These are phyloP conservation scores for Hydrotaea diabolus DNA, from an alignment of 2,888 invertebrate species.

Conservation along the genomic window DNA sequence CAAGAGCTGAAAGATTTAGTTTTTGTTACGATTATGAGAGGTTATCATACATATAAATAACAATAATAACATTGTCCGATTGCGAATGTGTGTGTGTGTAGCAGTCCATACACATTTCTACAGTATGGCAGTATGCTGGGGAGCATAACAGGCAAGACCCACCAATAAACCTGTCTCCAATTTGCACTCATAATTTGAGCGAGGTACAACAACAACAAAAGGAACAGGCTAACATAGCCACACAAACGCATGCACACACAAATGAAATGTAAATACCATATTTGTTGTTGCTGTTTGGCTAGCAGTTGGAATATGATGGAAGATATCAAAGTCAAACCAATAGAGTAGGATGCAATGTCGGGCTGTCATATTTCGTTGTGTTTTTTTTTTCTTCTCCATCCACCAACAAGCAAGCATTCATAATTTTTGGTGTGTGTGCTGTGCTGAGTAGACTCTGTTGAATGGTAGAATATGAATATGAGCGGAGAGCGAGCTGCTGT, in stretches of 20 bases:
- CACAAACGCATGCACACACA: background rate
- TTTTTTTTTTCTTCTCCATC: background rate
- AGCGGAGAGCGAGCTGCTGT: background rate
- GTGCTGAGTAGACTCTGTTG: background rate
- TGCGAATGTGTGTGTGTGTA: background rate
- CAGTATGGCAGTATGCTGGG: background rate
- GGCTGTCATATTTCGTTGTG: slow-evolving; percentile 36
- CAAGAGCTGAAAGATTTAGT: slow-evolving; percentile 16
- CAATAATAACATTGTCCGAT: background rate
- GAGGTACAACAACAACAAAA: background rate
- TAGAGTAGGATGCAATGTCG: background rate
- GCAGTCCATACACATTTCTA: no score
- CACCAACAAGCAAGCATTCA: slow-evolving; percentile 47
- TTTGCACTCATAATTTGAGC: slow-evolving; percentile 55
- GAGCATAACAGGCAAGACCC: slow-evolving; percentile 24
- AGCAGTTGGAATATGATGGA: slow-evolving; percentile 76
- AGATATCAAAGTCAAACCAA: slow-evolving; percentile 73
- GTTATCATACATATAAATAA: slow-evolving; percentile 72
- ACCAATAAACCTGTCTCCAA: slow-evolving; percentile 30
- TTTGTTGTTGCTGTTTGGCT: slow-evolving; percentile 61
- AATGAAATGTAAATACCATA: slow-evolving; percentile 29
- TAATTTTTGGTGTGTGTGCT: slow-evolving; percentile 46
- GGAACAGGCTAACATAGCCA: no score
- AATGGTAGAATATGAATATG: slow-evolving; percentile 31
- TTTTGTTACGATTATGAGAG: slow-evolving; percentile 76